Evolutionary conservation across 2,113 vertebrate genomes (phyloP).

Genomic region (Gallinago media): DNA sequence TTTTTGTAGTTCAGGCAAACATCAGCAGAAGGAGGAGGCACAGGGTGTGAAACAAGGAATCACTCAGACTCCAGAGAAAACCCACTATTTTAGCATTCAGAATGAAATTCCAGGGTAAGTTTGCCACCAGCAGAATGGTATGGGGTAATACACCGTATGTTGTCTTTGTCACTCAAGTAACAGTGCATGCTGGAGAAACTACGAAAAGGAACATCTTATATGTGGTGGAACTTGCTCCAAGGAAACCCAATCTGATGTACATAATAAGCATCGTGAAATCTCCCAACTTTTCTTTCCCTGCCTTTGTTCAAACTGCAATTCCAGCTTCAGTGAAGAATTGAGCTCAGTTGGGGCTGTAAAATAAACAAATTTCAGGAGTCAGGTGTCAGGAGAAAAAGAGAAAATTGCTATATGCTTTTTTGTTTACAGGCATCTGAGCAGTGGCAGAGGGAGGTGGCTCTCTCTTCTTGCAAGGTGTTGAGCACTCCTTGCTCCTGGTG

Average conservation of each 20-base stretch:
- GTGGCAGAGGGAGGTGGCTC: neutral
- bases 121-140: neutral
- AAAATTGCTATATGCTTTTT: neutral
- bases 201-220: neutral
- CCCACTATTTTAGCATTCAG: fast-evolving
- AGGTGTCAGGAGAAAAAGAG: neutral
- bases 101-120: neutral
- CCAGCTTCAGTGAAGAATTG: neutral
- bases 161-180: neutral
- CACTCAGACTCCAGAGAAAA: neutral
- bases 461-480: neutral
- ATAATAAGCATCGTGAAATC: neutral
- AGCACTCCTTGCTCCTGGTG: neutral
- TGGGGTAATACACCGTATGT: neutral
- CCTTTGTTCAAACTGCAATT: neutral
- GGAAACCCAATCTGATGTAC: neutral
- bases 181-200: neutral
- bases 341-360: neutral
- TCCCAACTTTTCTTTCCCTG: neutral
- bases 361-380: neutral
- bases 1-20: neutral
- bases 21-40: neutral
- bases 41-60: neutral
- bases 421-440: neutral
- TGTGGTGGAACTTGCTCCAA: neutral